A percentile compares a stretch with the other conserved stretches of the same genome.
Conservation (phyloP, 2,797 vertebrate species). For the Enteromius thamalakanensis region DNA sequence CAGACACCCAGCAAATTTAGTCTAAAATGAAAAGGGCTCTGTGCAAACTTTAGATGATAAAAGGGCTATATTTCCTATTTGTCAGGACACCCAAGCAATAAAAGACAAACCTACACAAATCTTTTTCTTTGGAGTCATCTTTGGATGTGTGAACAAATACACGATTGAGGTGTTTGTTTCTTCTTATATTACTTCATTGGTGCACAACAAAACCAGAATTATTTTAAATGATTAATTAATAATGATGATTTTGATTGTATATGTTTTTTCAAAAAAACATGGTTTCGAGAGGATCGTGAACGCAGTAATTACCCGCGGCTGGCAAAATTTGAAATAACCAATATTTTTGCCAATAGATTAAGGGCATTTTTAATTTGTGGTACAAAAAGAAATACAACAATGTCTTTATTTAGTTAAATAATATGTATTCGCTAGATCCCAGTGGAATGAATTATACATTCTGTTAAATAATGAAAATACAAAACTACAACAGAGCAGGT, state of each 20-base stretch:
- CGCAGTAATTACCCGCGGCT: too few relatives aligned
- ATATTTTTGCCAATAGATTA: background rate
- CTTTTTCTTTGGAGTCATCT: background rate
- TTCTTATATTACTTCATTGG: background rate
- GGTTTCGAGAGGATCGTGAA: too few relatives aligned
- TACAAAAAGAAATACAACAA: background rate
- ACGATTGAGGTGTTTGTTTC: background rate
- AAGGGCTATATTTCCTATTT: background rate
- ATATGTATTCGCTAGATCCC: background rate
- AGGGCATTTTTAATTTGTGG: background rate
- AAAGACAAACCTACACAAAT: background rate
- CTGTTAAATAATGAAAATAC: constrained; percentile 5
- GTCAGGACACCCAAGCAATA: background rate
- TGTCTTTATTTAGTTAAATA: background rate
- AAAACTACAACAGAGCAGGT: constrained; percentile 29
- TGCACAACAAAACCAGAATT: background rate
- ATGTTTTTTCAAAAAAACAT: too few relatives aligned
- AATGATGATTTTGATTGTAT: background rate
- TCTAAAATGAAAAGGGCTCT: background rate
- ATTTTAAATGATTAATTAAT: background rate
- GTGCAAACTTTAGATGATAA: constrained; percentile 7
- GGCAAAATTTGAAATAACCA: too few relatives aligned
- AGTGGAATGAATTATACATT: background rate
- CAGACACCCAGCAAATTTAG: background rate
- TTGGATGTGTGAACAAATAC: background rate